These are phyloP conservation scores for Thaumatotibia leucotreta DNA, from an alignment of 1,140 invertebrate species.

Conservation along the genomic window DNA sequence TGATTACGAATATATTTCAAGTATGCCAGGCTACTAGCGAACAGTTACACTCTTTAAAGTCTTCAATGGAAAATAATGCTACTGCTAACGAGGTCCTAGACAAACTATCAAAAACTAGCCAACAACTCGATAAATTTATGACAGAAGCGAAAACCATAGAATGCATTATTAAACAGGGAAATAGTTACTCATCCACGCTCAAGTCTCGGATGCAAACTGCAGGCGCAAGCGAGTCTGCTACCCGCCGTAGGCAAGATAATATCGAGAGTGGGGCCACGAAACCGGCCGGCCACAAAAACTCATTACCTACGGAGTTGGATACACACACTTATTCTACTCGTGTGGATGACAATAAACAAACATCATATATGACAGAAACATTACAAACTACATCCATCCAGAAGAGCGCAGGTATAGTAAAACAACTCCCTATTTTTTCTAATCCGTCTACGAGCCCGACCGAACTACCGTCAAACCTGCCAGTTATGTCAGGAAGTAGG, in stretches of 20 bases:
- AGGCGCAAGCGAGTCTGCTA: neutral
- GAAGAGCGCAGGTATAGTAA: no score
- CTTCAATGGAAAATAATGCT: neutral
- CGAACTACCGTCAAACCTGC: no score
- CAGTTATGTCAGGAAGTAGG: neutral
- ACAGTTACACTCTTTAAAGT: neutral
- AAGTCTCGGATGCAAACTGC: neutral
- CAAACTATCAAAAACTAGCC: neutral
- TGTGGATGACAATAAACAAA: neutral
- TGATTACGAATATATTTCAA: neutral
- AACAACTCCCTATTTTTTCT: no score
- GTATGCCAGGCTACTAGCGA: neutral
- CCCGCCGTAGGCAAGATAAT: neutral
- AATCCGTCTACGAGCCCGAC: no score
- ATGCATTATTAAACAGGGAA: neutral
- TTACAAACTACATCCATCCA: neutral
- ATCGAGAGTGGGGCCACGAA: neutral
- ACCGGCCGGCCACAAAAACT: neutral
- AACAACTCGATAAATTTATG: neutral
- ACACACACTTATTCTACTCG: neutral
- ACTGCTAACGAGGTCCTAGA: neutral
- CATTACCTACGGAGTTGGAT: neutral
- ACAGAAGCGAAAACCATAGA: neutral
- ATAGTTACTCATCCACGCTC: neutral
- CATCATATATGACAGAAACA: neutral